These are phyloP conservation scores for Trichopria drosophilae DNA, from an alignment of 2,888 invertebrate genomes.

Conservation along the genomic window DNA sequence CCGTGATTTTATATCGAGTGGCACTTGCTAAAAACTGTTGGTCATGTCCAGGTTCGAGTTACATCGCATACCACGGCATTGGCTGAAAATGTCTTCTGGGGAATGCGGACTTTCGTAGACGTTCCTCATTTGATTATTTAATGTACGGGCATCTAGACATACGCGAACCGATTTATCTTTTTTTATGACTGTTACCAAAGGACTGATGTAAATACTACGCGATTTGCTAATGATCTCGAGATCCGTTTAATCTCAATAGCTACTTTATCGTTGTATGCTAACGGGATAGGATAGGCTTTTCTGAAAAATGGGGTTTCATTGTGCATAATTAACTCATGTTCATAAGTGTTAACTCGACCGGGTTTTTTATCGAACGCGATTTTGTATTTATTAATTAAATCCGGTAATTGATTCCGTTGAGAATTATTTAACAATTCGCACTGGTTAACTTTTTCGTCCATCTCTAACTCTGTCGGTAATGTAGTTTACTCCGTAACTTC, in stretches of 20 bases:
- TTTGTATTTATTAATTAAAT: too few species aligned
- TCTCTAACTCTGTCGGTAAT: too few species aligned
- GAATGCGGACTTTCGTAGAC: slow-evolving; percentile 40
- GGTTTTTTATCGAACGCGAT: not conserved
- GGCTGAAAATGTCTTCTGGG: slow-evolving; percentile 30
- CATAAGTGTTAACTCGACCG: not conserved
- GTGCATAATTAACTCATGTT: not conserved
- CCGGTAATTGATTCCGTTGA: too few species aligned
- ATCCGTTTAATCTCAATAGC: not conserved
- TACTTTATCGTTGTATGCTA: not conserved
- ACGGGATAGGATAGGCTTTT: not conserved
- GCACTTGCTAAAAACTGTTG: slow-evolving; percentile 37
- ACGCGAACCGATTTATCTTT: slow-evolving; percentile 35
- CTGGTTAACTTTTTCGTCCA: too few species aligned
- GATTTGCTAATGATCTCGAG: not conserved
- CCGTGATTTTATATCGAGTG: slow-evolving; percentile 32
- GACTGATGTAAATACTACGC: slow-evolving; percentile 29
- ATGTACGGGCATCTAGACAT: slow-evolving; percentile 40
- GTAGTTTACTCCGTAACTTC: too few species aligned
- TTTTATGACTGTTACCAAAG: slow-evolving; percentile 40
- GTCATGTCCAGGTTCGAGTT: slow-evolving; percentile 34
- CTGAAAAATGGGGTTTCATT: not conserved
- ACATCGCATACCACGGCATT: slow-evolving; percentile 31
- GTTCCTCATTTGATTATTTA: slow-evolving; percentile 38
- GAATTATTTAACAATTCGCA: too few species aligned